Conservation (phyloP, 1,140 invertebrate species). For the Ips nitidus region DNA sequence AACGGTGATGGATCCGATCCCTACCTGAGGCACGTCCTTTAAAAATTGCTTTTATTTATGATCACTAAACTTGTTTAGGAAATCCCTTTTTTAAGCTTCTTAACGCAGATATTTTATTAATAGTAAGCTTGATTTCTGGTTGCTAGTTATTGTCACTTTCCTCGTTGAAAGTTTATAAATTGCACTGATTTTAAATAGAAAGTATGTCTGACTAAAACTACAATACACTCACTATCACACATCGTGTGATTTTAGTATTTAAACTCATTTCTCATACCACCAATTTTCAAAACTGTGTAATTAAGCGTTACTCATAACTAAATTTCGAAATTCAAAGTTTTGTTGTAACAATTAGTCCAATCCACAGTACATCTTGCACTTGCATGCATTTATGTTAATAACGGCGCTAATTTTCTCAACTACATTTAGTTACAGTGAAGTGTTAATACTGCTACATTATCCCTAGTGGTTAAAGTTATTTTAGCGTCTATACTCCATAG, state of each 20-base stretch:
- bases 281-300: too few relatives aligned
- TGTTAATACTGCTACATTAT: neutral
- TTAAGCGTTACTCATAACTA: too few relatives aligned
- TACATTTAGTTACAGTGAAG: neutral
- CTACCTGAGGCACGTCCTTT: constrained; percentile 3
- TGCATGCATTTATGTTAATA: neutral
- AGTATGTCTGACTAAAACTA: too few relatives aligned
- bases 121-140: too few relatives aligned
- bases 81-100: neutral
- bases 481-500: too few relatives aligned
- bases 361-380: neutral
- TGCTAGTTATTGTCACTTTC: too few relatives aligned
- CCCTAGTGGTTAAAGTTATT: neutral
- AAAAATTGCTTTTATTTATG: constrained; percentile 18
- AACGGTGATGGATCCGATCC: constrained; percentile 12
- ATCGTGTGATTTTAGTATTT: too few relatives aligned
- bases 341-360: neutral
- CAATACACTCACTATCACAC: too few relatives aligned
- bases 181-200: too few relatives aligned
- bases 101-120: neutral
- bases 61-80: neutral
- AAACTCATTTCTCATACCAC: too few relatives aligned
- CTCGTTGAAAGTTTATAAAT: too few relatives aligned
- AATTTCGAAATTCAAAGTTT: too few relatives aligned
- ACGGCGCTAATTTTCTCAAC: neutral